Evolutionary conservation across 2,797 vertebrate species (phyloP).

Genomic region (Sebastes steindachneri): DNA sequence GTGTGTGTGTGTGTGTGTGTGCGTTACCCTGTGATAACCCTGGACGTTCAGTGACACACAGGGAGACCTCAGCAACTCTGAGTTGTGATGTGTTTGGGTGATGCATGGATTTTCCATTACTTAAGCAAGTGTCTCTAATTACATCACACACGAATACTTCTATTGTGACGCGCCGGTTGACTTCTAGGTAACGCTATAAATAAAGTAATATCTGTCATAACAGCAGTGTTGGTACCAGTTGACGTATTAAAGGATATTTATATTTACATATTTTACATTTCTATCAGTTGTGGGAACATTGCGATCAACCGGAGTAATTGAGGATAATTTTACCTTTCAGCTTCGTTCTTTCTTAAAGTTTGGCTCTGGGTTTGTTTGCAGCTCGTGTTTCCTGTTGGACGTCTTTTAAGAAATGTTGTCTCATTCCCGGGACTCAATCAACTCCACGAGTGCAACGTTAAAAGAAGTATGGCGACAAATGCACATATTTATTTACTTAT

Average conservation of each 20-base stretch:
- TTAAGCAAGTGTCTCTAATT: conserved; percentile 21
- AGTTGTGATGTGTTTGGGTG: conserved; percentile 4
- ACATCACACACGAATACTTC: conserved; percentile 21
- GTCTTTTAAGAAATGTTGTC: not conserved
- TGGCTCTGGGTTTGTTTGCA: not conserved
- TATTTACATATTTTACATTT: not conserved
- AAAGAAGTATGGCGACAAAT: too few species aligned
- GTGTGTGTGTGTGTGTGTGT: conserved; percentile 17
- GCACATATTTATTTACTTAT: not conserved
- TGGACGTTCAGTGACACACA: conserved; percentile 13
- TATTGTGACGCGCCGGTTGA: conserved; percentile 9
- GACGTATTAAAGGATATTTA: not conserved
- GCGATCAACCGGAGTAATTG: not conserved
- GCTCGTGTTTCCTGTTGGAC: not conserved
- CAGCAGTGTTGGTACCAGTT: not conserved
- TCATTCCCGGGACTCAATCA: not conserved
- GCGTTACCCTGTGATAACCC: conserved; percentile 38
- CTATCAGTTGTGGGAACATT: not conserved
- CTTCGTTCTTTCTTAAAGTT: not conserved
- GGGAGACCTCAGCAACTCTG: not conserved
- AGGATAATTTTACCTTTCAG: not conserved
- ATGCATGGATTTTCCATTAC: conserved; percentile 37
- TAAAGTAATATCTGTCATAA: not conserved
- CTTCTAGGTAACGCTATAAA: not conserved
- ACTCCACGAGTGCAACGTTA: not conserved